phyloP scores from a whole-genome alignment of 2,888 invertebrate genomes.

The Nipponacmea schrenckii region DNA sequence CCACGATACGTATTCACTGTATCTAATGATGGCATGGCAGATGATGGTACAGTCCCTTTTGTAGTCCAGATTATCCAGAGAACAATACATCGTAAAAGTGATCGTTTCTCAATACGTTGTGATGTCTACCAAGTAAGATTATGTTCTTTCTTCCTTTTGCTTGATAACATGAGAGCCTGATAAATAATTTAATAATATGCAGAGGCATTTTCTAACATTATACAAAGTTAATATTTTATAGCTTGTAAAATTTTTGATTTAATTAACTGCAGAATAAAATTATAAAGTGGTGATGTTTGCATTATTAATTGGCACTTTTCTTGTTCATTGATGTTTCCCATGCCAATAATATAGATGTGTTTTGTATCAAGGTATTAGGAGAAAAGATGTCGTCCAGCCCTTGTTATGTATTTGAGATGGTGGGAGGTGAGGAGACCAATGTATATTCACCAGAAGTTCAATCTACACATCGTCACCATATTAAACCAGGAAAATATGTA shows the following conservation, averaged over 20 bases:
- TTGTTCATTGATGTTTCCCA: no score
- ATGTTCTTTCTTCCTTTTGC: background rate
- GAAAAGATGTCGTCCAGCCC: conserved; percentile 20
- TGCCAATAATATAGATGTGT: no score
- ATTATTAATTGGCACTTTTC: no score
- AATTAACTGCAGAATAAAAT: no score
- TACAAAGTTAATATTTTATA: no score
- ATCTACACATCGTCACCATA: conserved; percentile 39
- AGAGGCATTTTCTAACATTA: no score
- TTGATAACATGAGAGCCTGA: no score
- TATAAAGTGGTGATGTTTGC: no score
- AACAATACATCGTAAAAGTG: conserved; percentile 36
- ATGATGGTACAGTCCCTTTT: conserved; percentile 41
- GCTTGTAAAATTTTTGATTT: no score
- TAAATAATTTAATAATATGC: no score
- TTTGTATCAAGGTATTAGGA: conserved; percentile 32
- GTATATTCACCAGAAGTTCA: conserved; percentile 45
- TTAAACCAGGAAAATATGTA: conserved; percentile 51
- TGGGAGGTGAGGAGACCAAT: conserved; percentile 44
- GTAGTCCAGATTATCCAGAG: conserved; percentile 53
- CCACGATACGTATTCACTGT: conserved; percentile 50
- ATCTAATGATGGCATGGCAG: conserved; percentile 40
- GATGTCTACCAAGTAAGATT: conserved; percentile 51
- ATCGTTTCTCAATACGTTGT: conserved; percentile 42
- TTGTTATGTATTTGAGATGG: conserved; percentile 32